Conservation (phyloP, 2,888 invertebrate genomes). For the Eupithecia pulchellata region DNA sequence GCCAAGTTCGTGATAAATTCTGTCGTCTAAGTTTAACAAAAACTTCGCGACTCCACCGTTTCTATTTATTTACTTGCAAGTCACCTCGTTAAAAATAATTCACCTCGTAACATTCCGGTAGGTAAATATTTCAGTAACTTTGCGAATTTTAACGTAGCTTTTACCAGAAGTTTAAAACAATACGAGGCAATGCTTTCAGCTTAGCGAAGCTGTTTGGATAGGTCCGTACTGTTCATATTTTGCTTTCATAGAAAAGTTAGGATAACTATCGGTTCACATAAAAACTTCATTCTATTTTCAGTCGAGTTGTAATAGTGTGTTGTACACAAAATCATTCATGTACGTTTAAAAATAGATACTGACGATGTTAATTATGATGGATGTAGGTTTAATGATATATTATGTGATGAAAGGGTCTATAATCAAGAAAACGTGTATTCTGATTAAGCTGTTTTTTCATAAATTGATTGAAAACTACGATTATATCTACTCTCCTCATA, state of each 20-base stretch:
- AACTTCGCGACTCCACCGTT: not conserved
- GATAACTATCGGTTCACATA: not conserved
- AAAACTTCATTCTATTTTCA: not conserved
- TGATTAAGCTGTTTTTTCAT: too few species aligned
- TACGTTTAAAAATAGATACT: too few species aligned
- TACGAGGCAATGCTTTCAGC: constrained; percentile 31
- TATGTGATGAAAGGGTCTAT: too few species aligned
- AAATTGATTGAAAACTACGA: too few species aligned
- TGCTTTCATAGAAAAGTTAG: not conserved
- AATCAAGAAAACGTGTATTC: too few species aligned
- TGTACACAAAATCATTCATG: not conserved
- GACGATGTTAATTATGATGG: too few species aligned
- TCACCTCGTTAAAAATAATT: constrained; percentile 47
- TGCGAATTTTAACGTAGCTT: constrained; percentile 32
- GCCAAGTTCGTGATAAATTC: not conserved
- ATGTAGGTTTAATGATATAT: too few species aligned
- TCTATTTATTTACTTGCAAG: constrained; percentile 28
- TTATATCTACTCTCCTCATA: too few species aligned
- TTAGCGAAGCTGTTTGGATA: constrained; percentile 15
- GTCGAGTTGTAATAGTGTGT: not conserved
- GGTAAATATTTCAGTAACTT: constrained; percentile 37
- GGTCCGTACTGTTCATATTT: constrained; percentile 12
- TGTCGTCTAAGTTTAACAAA: not conserved
- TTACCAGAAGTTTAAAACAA: constrained; percentile 35
- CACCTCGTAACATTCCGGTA: constrained; percentile 33